phyloP scores from a whole-genome alignment of 2,797 vertebrate genomes.

The Pangasius mekongensis region DNA sequence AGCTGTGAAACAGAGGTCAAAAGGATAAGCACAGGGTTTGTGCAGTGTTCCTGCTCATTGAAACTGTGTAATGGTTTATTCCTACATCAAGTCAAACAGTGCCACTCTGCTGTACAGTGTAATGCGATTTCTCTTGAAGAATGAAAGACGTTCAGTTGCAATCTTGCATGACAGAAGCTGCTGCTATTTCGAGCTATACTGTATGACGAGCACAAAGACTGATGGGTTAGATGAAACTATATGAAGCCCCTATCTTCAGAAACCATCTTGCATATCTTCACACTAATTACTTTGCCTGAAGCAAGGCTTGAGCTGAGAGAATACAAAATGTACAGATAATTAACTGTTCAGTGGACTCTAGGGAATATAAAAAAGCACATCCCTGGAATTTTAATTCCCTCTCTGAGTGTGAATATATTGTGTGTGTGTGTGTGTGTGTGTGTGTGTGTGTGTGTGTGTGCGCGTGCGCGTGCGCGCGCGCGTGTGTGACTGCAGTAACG shows the following conservation, averaged over 20 bases:
- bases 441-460: neutral
- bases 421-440: slow-evolving; percentile 13
- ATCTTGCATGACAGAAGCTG: neutral
- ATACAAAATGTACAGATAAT: slow-evolving; percentile 27
- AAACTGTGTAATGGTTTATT: neutral
- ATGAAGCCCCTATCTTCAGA: slow-evolving; percentile 23
- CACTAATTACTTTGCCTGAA: slow-evolving; percentile 47
- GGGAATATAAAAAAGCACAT: slow-evolving; percentile 20
- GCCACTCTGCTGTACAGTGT: neutral
- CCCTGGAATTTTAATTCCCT: neutral
- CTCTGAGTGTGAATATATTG: slow-evolving; percentile 2
- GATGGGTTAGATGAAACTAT: slow-evolving; percentile 28
- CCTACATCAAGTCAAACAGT: neutral
- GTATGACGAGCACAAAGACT: slow-evolving; percentile 1
- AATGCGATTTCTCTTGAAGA: neutral
- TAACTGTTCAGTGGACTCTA: slow-evolving; percentile 29
- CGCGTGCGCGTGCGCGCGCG: neutral
- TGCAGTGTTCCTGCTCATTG: neutral
- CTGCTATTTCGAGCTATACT: slow-evolving; percentile 7
- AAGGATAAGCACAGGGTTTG: neutral
- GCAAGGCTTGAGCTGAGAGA: slow-evolving; percentile 8
- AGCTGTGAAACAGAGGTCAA: slow-evolving; percentile 10
- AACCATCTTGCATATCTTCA: slow-evolving; percentile 33
- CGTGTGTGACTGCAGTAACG: slow-evolving; percentile 51
- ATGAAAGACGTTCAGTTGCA: neutral